Evolutionary conservation across 1,140 invertebrate species (phyloP), one percentile per base, ranked within the genome.

Genomic region (Drosophila persimilis): DNA sequence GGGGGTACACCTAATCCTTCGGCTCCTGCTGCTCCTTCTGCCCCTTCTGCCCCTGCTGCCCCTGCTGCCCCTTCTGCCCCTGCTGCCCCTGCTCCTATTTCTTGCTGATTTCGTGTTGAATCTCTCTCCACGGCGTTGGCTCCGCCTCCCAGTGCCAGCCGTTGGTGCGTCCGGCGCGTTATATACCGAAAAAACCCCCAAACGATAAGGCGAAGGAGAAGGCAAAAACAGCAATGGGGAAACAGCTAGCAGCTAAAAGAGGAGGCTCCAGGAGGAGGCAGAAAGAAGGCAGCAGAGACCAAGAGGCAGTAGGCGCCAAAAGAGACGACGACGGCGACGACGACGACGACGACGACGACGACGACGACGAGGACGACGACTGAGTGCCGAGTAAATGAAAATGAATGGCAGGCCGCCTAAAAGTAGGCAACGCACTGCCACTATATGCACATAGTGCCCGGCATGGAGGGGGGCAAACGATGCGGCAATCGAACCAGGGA

Each of bases 371-470:
- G 8, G 31, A 35, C 31, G 31, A 35, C 9, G 35, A 62, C 67
- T 48, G 72, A 69, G 76, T 81, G 73, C 63, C 51, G 78, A 78
- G 80, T 73, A 85, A 85, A 85, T 85, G 80, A 80, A 77, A 85
- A 85, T 86, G 81, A 80, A 86, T 85, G 81, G 81, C 73, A 69
- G 60, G 51, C 53, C 76, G 81, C 81, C 83, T 81, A 77, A 85
- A 85, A 85, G 77, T 86, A 85, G 81, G 81, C 77, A 86, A 66
- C 71, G 44, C 52, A n/a, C 39, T 17, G 15, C 44, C 63, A 39
- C 35, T 39, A 39, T 39, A 39, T 39, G 35, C 35, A 39, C 35
- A 39, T 39, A 39, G 35, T 13, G 4, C 35, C 51, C 43, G 61
- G 63, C 55, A 50, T 62, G 66, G 35, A 4, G 8, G 3, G 35